phyloP scores from a whole-genome alignment of 2,113 vertebrate species.

The Varanus komodoensis region DNA sequence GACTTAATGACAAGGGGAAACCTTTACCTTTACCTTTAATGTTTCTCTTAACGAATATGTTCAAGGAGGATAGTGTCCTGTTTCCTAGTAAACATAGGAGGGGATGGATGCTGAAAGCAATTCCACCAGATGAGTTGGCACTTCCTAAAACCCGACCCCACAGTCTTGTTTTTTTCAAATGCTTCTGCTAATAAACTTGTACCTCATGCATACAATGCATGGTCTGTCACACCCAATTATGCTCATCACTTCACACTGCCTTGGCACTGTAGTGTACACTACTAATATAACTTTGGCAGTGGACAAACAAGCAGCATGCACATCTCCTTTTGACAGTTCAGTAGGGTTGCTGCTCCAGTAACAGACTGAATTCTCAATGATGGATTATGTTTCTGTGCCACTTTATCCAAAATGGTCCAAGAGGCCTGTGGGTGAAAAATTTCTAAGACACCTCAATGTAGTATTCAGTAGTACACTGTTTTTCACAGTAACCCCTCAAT shows the following conservation, averaged over 20 bases:
- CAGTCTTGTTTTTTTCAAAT: not conserved
- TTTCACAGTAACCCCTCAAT: too few relatives aligned
- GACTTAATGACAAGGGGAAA: too few relatives aligned
- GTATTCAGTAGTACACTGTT: too few relatives aligned
- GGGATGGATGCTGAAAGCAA: not conserved
- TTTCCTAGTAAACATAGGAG: not conserved
- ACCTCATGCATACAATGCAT: not conserved
- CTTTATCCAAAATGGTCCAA: not conserved
- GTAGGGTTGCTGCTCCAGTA: not conserved
- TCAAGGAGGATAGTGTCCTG: too few relatives aligned
- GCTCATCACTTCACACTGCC: slow-evolving; percentile 13
- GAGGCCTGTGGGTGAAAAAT: not conserved
- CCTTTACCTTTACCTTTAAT: too few relatives aligned
- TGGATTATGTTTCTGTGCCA: not conserved
- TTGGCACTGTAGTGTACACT: not conserved
- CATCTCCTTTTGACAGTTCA: not conserved
- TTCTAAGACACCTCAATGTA: not conserved
- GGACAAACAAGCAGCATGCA: not conserved
- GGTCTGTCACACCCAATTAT: not conserved
- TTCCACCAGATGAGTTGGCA: not conserved
- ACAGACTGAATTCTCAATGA: not conserved
- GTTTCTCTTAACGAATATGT: not conserved
- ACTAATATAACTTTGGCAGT: slow-evolving; percentile 12
- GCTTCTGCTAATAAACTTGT: not conserved
- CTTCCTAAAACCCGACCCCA: not conserved